Evolutionary conservation across 2,113 vertebrate genomes (phyloP), one percentile per base, ranked within the genome.

Genomic region (Albula goreensis): DNA sequence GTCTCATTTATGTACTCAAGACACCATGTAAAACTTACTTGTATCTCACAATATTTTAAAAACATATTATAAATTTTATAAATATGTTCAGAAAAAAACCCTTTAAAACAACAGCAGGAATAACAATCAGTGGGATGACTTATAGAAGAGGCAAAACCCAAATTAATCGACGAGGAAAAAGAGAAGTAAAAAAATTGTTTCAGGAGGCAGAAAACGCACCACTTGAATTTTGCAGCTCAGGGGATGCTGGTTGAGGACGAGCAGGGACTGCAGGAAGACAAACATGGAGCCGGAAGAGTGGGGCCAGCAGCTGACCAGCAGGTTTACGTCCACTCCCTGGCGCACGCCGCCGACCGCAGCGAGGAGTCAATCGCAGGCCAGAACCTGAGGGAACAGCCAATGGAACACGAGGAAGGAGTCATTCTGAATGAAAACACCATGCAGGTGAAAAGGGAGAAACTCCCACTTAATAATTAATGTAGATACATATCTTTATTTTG

Each of bases 241-340:
- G 0, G 94, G 95, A 0, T 89, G 88, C 25, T 89, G 88, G 50
- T 82, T 88, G 86, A 97, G 95, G 17, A 94, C 90, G 2, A 85
- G 86, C 83, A 97, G 93, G 0, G 96, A 96, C 91, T 95, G 93
- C 85, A 97, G 92, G 91, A 96, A 97, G 88, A 93, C 78, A 84
- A 96, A 96, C 95, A 96, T 96, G 86, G 92, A 5, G 3, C 60
- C 87, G 0, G 90, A 85, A 0, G 96, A 96, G 86, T 96, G 94
- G 17, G 51, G 50, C 96, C 96, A 97, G 84, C 96, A 97, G 91
- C 96, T 96, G 80, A 96, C 91, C 88, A 97, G 80, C 51, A 97
- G 91, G 9, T 88, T 91, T n/a, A 97, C 95, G 22, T 89, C 86
- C 9, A 96, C 94, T 0, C 82, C 41, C 92, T 88, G n/a, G 93